phyloP scores from a whole-genome alignment of 2,888 invertebrate genomes.

The Melinaea menophilus region DNA sequence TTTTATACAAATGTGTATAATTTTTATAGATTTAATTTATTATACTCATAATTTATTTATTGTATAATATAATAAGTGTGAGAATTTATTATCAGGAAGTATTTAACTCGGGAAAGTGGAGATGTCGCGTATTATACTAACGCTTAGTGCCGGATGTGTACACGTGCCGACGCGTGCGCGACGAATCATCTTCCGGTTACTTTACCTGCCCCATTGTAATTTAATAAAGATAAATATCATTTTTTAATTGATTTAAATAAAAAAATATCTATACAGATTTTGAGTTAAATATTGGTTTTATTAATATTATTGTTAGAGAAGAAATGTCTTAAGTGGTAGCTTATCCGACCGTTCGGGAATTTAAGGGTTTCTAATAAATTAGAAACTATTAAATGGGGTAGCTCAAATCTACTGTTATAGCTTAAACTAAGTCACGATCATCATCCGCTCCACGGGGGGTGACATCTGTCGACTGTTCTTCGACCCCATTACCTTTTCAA shows the following conservation, averaged over 20 bases:
- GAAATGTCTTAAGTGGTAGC: not conserved
- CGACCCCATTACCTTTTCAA: slow-evolving; percentile 37
- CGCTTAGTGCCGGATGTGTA: slow-evolving; percentile 66
- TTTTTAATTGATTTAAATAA: not conserved
- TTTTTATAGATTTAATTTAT: too few species aligned
- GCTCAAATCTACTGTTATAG: slow-evolving; percentile 27
- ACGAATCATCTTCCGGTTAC: slow-evolving; percentile 68
- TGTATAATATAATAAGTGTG: slow-evolving; percentile 17
- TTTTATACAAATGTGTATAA: too few species aligned
- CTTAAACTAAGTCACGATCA: slow-evolving; percentile 43
- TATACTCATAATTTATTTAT: not conserved
- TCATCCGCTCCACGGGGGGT: slow-evolving; percentile 68
- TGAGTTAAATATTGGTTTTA: not conserved
- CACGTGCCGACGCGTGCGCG: slow-evolving; percentile 68
- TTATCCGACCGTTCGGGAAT: not conserved
- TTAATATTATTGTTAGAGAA: too few species aligned
- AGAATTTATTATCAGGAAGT: slow-evolving; percentile 27
- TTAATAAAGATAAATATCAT: not conserved
- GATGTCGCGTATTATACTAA: slow-evolving; percentile 77
- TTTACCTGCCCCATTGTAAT: slow-evolving; percentile 6
- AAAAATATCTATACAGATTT: not conserved
- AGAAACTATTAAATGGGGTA: slow-evolving; percentile 29
- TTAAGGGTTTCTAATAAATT: slow-evolving; percentile 21
- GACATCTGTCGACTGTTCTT: slow-evolving; percentile 67
- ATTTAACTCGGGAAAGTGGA: slow-evolving; percentile 53